phyloP scores from a whole-genome alignment of 2,888 invertebrate species.

The Aspidiotus destructor region DNA sequence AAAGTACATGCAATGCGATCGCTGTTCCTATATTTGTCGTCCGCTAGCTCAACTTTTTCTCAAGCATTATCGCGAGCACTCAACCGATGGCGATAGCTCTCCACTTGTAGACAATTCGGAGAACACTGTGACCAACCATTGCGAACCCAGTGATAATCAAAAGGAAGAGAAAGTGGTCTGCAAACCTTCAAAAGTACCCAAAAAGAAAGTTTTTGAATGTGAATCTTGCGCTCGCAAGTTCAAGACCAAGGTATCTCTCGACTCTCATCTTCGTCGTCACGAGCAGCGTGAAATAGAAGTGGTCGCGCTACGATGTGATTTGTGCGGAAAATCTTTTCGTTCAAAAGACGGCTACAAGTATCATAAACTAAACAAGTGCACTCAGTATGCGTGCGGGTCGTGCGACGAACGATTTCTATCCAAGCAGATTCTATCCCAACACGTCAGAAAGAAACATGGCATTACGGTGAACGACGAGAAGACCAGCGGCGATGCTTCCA shows the following conservation, averaged over 20 bases:
- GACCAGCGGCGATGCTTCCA: neutral
- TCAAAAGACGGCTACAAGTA: conserved; percentile 23
- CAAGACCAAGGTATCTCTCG: conserved; percentile 15
- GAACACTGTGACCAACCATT: neutral
- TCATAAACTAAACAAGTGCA: conserved; percentile 18
- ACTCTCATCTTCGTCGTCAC: conserved; percentile 8
- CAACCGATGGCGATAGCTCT: neutral
- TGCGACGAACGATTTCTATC: neutral
- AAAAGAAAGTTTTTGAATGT: neutral
- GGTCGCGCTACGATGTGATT: neutral
- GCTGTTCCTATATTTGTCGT: conserved; percentile 22
- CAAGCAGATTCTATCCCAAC: neutral
- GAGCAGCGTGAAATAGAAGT: neutral
- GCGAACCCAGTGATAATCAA: conserved; percentile 6
- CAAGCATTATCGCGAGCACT: conserved; percentile 13
- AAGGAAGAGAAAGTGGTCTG: conserved; percentile 4
- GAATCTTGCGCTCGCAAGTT: conserved; percentile 9
- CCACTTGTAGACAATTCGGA: neutral
- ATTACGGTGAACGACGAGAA: neutral
- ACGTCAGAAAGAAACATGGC: neutral
- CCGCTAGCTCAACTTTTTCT: conserved; percentile 11
- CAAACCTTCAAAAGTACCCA: conserved; percentile 7
- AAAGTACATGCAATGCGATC: conserved; percentile 27
- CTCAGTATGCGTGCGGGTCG: neutral
- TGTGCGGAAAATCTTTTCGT: conserved; percentile 13